Percentiles rank a stretch among this genome's conserved stretches.
These are phyloP conservation scores for Ceraclea dissimilis DNA, from an alignment of 2,888 invertebrate species.

Conservation along the genomic window DNA sequence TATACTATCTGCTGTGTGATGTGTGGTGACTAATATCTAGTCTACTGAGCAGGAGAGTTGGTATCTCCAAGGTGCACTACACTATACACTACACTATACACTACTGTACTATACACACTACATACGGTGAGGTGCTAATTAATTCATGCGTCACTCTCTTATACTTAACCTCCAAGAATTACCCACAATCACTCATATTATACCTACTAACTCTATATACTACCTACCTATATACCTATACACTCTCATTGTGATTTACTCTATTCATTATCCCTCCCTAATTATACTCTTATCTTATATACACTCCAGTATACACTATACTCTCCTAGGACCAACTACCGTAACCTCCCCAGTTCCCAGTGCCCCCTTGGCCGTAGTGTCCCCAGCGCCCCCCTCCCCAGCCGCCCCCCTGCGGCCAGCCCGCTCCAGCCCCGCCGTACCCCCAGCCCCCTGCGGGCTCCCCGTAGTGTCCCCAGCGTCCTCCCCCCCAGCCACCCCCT, in stretches of 20 bases:
- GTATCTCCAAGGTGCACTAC: background rate
- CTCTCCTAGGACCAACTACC: too few species aligned
- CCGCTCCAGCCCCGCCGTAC: background rate
- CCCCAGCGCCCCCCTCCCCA: background rate
- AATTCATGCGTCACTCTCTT: too few species aligned
- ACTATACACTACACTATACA: background rate
- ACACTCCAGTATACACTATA: too few species aligned
- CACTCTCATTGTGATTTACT: too few species aligned
- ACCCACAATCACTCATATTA: too few species aligned
- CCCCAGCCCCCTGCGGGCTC: background rate
- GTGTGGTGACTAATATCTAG: too few species aligned
- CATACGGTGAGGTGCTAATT: background rate
- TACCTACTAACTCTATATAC: too few species aligned
- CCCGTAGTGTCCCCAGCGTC: background rate
- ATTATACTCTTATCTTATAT: too few species aligned
- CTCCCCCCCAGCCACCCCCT: background rate
- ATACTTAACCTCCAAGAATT: too few species aligned
- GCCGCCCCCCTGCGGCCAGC: background rate
- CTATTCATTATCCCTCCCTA: too few species aligned
- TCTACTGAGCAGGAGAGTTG: background rate
- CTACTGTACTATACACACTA: background rate
- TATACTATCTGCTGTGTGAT: too few species aligned
- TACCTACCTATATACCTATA: too few species aligned
- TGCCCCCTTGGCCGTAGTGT: background rate
- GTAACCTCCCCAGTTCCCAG: background rate